These are phyloP conservation scores for Meiosimyza platycephala DNA, from an alignment of 2,888 invertebrate species.

Conservation along the genomic window DNA sequence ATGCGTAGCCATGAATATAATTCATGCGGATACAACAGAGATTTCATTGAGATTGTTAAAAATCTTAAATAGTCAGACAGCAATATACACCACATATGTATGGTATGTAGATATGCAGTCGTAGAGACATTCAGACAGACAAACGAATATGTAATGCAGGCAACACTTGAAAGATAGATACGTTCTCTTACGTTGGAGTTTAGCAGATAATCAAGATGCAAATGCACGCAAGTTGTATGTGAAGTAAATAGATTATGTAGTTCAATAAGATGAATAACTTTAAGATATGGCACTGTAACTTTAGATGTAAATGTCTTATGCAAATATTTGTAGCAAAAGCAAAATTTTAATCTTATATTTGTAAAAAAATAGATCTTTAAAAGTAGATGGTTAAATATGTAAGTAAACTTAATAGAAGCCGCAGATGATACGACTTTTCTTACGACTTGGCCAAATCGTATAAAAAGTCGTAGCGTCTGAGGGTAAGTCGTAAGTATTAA, in stretches of 20 bases:
- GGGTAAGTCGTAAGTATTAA: too few relatives aligned
- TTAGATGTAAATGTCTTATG: too few relatives aligned
- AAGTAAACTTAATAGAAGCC: too few relatives aligned
- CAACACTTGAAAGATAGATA: not conserved
- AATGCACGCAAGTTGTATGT: not conserved
- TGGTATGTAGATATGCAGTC: too few relatives aligned
- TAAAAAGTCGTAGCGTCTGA: too few relatives aligned
- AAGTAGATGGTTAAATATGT: too few relatives aligned
- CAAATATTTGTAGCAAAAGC: too few relatives aligned
- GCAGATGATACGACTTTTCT: too few relatives aligned
- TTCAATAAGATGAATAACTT: not conserved
- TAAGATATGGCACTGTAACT: not conserved
- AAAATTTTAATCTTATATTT: too few relatives aligned
- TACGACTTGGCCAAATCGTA: too few relatives aligned
- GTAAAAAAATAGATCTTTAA: too few relatives aligned
- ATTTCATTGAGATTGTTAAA: constrained; percentile 30
- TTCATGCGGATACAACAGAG: constrained; percentile 35
- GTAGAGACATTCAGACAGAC: not conserved
- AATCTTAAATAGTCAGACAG: not conserved
- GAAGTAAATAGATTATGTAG: not conserved
- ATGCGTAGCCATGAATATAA: constrained; percentile 27
- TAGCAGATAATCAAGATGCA: not conserved
- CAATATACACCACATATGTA: not conserved
- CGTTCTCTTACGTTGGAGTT: not conserved
- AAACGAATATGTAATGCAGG: not conserved